A percentile compares a stretch with the other conserved stretches of the same genome.
Evolutionary conservation across 2,888 invertebrate species (phyloP).

Genomic region (Xanthorhoe spadicearia): DNA sequence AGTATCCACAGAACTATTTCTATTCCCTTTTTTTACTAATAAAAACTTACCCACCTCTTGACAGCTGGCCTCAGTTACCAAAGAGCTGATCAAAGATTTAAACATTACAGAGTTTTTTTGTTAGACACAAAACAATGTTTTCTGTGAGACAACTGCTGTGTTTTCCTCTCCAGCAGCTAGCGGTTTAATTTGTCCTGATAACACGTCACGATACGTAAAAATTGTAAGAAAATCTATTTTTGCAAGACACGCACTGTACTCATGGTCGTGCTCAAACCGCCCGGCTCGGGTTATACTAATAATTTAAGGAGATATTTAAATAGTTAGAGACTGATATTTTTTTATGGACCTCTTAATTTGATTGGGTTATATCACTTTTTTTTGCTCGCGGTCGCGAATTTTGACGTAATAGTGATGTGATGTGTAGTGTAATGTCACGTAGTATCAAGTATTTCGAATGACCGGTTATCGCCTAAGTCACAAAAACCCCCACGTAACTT

Average conservation of each 20-base stretch:
- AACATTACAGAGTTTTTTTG: constrained; percentile 85
- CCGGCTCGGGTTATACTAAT: constrained; percentile 60
- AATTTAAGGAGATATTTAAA: constrained; percentile 47
- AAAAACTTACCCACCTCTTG: constrained; percentile 91
- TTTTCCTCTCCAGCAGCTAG: constrained; percentile 58
- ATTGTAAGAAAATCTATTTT: constrained; percentile 79
- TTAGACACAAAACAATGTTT: constrained; percentile 59
- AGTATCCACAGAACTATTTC: neutral
- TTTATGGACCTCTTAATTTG: constrained; percentile 44
- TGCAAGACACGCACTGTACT: constrained; percentile 73
- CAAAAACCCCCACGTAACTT: no score
- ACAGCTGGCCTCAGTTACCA: constrained; percentile 87
- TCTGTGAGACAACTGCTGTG: constrained; percentile 57
- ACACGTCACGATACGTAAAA: constrained; percentile 77
- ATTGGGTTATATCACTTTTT: constrained; percentile 44
- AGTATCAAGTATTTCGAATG: neutral
- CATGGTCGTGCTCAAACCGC: constrained; percentile 68
- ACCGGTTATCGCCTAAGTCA: neutral
- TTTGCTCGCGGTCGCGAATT: constrained; percentile 39
- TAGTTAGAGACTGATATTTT: constrained; percentile 29
- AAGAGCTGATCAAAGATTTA: constrained; percentile 85
- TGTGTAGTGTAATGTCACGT: neutral
- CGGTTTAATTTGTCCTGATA: constrained; percentile 71
- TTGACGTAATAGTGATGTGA: constrained; percentile 4
- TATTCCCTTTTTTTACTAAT: constrained; percentile 38